These are phyloP conservation scores for Harpalus rubripes DNA, from an alignment of 2,888 invertebrate species.

Conservation along the genomic window DNA sequence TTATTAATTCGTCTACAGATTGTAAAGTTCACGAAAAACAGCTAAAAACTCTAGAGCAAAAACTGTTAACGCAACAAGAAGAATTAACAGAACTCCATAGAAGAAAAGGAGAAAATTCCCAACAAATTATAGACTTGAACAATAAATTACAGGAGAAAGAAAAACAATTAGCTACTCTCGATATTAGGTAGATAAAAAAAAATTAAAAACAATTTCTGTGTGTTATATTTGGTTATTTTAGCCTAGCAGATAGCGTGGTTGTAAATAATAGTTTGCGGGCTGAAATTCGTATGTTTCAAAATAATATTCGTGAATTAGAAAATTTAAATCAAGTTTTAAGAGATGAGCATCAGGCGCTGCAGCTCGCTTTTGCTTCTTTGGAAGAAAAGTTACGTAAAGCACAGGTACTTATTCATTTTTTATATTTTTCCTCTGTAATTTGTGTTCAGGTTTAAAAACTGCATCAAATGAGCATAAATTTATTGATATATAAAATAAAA, in stretches of 20 bases:
- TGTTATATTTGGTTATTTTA: conserved; percentile 73
- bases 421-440: not conserved
- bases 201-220: conserved; percentile 30
- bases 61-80: conserved; percentile 92
- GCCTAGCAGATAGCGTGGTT: conserved; percentile 85
- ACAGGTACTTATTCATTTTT: conserved; percentile 80
- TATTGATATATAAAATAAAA: too few relatives aligned
- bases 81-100: conserved; percentile 94
- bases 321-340: conserved; percentile 91
- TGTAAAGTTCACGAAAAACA: conserved; percentile 76
- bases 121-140: conserved; percentile 95
- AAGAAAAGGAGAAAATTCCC: conserved; percentile 94
- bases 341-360: conserved; percentile 97
- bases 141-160: conserved; percentile 91
- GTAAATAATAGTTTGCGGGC: conserved; percentile 84
- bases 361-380: conserved; percentile 92
- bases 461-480: too few relatives aligned
- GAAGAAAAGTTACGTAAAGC: conserved; percentile 93
- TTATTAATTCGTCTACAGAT: conserved; percentile 75
- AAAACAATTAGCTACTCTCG: conserved; percentile 86
- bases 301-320: conserved; percentile 87
- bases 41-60: conserved; percentile 90
- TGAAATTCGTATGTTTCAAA: conserved; percentile 86
- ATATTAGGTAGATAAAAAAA: conserved; percentile 81
- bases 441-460: too few relatives aligned